Conservation (phyloP, 2,888 invertebrate genomes). For the Diarsia rubi region DNA sequence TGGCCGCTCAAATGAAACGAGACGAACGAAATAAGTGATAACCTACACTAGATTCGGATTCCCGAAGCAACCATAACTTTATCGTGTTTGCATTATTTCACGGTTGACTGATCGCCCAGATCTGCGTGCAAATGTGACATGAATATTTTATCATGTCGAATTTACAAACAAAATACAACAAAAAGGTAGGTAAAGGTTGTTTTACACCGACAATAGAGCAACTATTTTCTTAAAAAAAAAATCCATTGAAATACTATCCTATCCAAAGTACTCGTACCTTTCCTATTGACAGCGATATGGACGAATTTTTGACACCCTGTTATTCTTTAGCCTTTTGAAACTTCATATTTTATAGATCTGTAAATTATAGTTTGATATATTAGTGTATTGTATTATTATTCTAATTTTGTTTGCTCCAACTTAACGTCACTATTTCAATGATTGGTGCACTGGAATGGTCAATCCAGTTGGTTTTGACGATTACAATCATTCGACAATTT, state of each 20-base stretch:
- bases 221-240: background rate
- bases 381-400: too few relatives aligned
- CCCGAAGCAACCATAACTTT: constrained; percentile 86
- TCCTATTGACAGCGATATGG: too few relatives aligned
- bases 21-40: constrained; percentile 60
- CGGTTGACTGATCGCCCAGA: constrained; percentile 84
- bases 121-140: constrained; percentile 86
- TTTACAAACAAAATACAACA: constrained; percentile 78
- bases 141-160: constrained; percentile 84
- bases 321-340: too few relatives aligned
- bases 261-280: too few relatives aligned
- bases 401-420: background rate
- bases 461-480: background rate
- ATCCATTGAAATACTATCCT: too few relatives aligned
- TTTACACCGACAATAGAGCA: background rate
- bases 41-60: constrained; percentile 74
- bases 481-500: background rate
- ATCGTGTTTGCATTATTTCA: constrained; percentile 89
- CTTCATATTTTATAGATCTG: too few relatives aligned
- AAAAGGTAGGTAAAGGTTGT: constrained; percentile 37
- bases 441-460: background rate
- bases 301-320: too few relatives aligned
- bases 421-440: background rate
- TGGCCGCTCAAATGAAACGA: constrained; percentile 49
- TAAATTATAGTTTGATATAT: too few relatives aligned